These are phyloP conservation scores for Urocolius indicus DNA, from an alignment of 2,113 vertebrate species.

Conservation along the genomic window DNA sequence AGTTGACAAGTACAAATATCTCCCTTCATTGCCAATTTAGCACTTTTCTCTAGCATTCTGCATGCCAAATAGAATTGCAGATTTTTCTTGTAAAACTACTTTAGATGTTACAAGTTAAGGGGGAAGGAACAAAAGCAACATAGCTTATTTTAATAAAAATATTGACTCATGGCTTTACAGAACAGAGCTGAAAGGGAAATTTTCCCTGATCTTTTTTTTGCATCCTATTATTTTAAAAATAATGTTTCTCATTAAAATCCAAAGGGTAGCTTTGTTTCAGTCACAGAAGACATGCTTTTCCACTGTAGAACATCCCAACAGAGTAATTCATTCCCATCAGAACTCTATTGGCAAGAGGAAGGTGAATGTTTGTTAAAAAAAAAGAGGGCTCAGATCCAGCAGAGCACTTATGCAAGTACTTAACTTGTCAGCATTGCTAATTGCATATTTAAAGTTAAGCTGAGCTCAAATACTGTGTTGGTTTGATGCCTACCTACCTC, in stretches of 20 bases:
- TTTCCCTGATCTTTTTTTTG: not conserved
- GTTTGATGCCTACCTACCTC: not conserved
- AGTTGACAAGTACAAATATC: conserved; percentile 38
- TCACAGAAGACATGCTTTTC: not conserved
- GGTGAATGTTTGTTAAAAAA: not conserved
- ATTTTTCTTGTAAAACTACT: not conserved
- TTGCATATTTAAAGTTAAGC: not conserved
- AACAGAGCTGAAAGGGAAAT: not conserved
- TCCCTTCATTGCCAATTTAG: conserved; percentile 7
- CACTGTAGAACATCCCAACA: not conserved
- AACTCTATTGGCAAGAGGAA: not conserved
- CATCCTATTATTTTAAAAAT: not conserved
- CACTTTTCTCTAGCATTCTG: not conserved
- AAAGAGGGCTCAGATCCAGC: not conserved
- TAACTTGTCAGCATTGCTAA: conserved; percentile 8
- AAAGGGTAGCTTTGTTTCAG: not conserved
- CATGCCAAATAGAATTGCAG: not conserved
- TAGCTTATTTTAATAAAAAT: not conserved
- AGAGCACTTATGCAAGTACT: not conserved
- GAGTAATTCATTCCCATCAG: not conserved
- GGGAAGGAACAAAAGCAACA: not conserved
- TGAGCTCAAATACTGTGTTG: not conserved
- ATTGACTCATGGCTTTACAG: not conserved
- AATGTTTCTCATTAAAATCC: not conserved
- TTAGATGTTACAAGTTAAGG: not conserved